Base-by-base conservation (phyloP, 2,888 invertebrate genomes). In the Drosophila villosipedis region DNA sequence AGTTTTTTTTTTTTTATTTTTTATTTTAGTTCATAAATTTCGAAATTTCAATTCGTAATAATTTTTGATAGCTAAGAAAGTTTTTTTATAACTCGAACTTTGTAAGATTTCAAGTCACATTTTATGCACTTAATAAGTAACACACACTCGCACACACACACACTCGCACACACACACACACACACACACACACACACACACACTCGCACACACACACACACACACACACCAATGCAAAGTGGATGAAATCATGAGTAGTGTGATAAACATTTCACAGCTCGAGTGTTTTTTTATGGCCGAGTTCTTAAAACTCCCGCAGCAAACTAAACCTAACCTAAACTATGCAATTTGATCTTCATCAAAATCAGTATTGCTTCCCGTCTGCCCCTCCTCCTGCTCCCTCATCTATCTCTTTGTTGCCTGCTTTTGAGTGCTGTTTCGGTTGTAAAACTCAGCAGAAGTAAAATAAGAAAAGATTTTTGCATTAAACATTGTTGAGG, bases 401-500 rank as follows among this genome's bases (percentile, higher is more conserved):
- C 65, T 22, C 3, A 0, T 22, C 9, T 0, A 9, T 10, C 43
- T 10, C 5, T 14, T n/a, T 37, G 25, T n/a, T n/a, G 41, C 22
- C 82, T 84, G 89, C 66, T 31, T 68, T 89, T 84, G 77, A 84
- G 73, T 79, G 69, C 63, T 50, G 28, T 19, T 58, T 78, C 43
- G 76, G 62, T 22, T 73, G 62, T 79, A 81, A 86, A 87, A 86
- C 64, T 85, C 16, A 47, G 19, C 54, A 4, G 12, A 37, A 47
- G 37, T 50, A 39, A 31, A 28, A 16, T n/a, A 33, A n/a, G 19
- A 22, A 59, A 54, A 64, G 67, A 72, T 68, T 73, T 84, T 84
- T 84, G 88, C 80, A 89, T 87, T 68, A 68, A 64, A 88, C 88
- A 88, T 83, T 82, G 80, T 89, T 71, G 54, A 37, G 19, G 59